Evolutionary conservation across 2,888 invertebrate genomes (phyloP).

Genomic region (Oxytorus armatus): DNA sequence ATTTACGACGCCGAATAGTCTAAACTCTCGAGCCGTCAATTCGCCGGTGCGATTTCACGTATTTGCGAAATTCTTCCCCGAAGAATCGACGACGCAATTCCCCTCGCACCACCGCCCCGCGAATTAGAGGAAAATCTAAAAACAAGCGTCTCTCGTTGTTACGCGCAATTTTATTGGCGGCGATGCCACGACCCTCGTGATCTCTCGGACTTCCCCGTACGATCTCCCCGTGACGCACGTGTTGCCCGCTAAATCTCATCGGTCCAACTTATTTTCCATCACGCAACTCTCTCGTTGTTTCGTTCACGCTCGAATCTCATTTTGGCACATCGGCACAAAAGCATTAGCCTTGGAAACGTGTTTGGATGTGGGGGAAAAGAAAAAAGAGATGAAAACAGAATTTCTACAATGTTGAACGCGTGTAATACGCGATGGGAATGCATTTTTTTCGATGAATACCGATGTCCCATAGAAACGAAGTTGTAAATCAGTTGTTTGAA

Average conservation of each 20-base stretch:
- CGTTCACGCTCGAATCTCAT: neutral
- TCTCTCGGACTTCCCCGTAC: neutral
- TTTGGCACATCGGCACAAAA: conserved; percentile 12
- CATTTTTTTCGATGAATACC: no score
- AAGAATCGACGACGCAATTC: conserved; percentile 24
- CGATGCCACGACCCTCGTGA: conserved; percentile 44
- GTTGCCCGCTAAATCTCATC: conserved; percentile 6
- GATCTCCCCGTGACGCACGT: conserved; percentile 3
- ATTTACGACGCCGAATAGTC: neutral
- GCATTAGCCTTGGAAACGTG: neutral
- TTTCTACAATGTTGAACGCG: neutral
- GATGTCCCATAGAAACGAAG: no score
- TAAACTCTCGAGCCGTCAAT: neutral
- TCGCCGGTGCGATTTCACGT: conserved; percentile 4
- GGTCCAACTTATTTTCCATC: conserved; percentile 18
- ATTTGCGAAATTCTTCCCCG: conserved; percentile 45
- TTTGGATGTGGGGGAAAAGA: neutral
- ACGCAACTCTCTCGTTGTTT: neutral
- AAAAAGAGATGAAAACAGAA: no score
- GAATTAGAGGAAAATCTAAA: conserved; percentile 24
- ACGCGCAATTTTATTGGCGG: conserved; percentile 49
- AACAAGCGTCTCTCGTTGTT: conserved; percentile 30
- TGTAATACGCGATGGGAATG: neutral
- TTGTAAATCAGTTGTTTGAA: no score
- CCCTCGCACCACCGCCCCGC: neutral